These are phyloP conservation scores for Knipowitschia caucasica DNA, from an alignment of 2,797 vertebrate species.

Conservation along the genomic window DNA sequence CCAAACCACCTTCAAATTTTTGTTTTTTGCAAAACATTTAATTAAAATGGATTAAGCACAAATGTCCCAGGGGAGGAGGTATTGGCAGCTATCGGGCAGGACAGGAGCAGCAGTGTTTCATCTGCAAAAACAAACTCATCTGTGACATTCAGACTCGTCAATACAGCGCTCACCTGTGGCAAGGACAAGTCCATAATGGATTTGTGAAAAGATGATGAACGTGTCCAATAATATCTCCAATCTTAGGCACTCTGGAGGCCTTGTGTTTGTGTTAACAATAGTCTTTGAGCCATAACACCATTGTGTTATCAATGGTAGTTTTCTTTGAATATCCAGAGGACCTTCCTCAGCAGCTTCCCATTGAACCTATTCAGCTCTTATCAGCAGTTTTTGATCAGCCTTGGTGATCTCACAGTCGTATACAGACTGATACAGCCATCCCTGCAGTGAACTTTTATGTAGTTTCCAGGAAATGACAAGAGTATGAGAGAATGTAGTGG, in stretches of 20 bases:
- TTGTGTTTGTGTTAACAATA: neutral
- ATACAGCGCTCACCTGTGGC: conserved; percentile 4
- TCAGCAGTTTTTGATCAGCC: neutral
- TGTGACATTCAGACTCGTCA: conserved; percentile 6
- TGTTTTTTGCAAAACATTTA: conserved; percentile 44
- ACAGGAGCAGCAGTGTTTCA: conserved; percentile 2
- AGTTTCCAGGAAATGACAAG: neutral
- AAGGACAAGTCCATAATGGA: conserved; percentile 3
- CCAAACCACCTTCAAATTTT: conserved; percentile 12
- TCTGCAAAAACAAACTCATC: conserved; percentile 1
- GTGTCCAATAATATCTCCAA: neutral
- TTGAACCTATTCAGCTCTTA: neutral
- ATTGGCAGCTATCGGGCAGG: conserved; percentile 33
- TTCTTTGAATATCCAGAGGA: neutral
- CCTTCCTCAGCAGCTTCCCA: neutral
- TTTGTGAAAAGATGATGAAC: neutral
- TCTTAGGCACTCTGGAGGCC: neutral
- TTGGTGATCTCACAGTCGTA: neutral
- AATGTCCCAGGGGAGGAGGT: conserved; percentile 24
- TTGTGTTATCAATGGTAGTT: no score
- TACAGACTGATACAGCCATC: neutral
- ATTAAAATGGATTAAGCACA: conserved; percentile 55
- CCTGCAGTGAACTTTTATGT: neutral
- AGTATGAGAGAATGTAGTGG: neutral
- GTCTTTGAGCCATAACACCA: no score